phyloP scores from a whole-genome alignment of 2,888 invertebrate genomes.

The Eristalinus aeneus region DNA sequence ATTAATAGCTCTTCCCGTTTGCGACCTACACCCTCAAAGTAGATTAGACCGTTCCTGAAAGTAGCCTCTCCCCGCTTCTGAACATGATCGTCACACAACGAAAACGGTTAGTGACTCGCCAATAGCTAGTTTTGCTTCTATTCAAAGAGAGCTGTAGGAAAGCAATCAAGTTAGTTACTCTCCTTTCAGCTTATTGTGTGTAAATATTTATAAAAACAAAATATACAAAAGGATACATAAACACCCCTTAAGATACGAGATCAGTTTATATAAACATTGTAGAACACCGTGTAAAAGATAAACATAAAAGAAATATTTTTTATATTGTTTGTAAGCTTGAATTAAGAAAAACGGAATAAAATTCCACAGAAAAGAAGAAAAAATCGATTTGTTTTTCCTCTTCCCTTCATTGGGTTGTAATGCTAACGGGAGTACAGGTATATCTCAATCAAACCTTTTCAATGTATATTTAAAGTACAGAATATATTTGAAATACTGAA shows the following conservation, averaged over 20 bases:
- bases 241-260: conserved; percentile 6
- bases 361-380: conserved; percentile 48
- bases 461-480: too few relatives aligned
- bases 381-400: background rate
- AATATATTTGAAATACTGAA: too few relatives aligned
- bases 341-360: conserved; percentile 65
- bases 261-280: conserved; percentile 13
- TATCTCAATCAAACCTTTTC: too few relatives aligned
- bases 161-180: background rate
- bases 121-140: background rate
- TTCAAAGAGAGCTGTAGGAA: background rate
- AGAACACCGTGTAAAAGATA: conserved; percentile 33
- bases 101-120: background rate
- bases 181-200: conserved; percentile 35
- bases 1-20: conserved; percentile 26
- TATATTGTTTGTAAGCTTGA: conserved; percentile 67
- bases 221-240: conserved; percentile 14
- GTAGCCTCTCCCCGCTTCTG: background rate
- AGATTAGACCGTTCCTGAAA: too few relatives aligned
- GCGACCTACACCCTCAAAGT: conserved; percentile 17
- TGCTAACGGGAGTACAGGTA: too few relatives aligned
- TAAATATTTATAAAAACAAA: conserved; percentile 47
- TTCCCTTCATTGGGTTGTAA: background rate
- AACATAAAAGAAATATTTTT: conserved; percentile 55
- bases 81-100: conserved; percentile 4